phyloP scores from a whole-genome alignment of 2,113 vertebrate genomes.

The Corythornis madagascariensis region DNA sequence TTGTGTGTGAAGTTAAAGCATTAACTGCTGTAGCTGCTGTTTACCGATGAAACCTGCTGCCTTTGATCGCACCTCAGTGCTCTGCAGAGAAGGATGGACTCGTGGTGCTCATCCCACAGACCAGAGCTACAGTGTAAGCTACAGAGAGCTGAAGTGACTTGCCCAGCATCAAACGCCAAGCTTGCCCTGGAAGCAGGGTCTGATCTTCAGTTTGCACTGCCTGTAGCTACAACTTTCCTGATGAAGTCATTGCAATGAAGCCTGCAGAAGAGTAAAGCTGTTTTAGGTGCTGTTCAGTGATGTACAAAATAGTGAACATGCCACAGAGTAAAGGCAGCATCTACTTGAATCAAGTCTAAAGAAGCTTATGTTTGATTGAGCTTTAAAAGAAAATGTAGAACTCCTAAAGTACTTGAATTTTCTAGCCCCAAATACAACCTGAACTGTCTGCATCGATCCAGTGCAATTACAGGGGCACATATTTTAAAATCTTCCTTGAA shows the following conservation, averaged over 20 bases:
- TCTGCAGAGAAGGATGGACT: background rate
- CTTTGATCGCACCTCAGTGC: background rate
- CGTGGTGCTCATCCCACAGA: background rate
- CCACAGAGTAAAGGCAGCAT: background rate
- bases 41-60: background rate
- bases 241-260: background rate
- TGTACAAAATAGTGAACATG: background rate
- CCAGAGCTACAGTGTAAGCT: background rate
- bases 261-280: background rate
- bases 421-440: background rate
- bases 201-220: background rate
- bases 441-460: background rate
- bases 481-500: background rate
- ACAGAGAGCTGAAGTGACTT: background rate
- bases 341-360: background rate
- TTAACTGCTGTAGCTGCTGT: conserved; percentile 15
- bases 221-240: background rate
- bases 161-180: background rate
- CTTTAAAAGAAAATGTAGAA: background rate
- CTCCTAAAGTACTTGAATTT: background rate
- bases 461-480: background rate
- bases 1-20: background rate
- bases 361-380: background rate
- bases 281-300: background rate
- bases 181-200: background rate